phyloP scores from a whole-genome alignment of 2,113 vertebrate genomes.

The Mustela lutreola region DNA sequence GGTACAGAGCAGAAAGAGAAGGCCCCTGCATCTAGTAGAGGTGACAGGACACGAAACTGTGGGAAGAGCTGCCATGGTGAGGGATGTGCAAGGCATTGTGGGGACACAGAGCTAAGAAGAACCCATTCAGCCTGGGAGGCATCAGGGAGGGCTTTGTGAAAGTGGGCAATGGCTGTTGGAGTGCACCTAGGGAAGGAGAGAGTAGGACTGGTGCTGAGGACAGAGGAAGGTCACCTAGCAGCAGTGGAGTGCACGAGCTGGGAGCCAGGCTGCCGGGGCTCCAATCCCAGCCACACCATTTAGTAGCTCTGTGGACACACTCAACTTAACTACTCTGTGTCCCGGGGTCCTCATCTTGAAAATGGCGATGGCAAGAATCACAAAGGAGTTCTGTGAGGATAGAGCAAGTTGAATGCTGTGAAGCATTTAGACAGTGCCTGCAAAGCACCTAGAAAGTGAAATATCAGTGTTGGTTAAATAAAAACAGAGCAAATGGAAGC shows the following conservation, averaged over 20 bases:
- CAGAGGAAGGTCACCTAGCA: not conserved
- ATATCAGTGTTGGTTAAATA: not conserved
- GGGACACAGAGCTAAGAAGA: not conserved
- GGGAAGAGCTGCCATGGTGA: not conserved
- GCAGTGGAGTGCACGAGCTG: too few relatives aligned
- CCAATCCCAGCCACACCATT: not conserved
- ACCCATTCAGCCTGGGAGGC: not conserved
- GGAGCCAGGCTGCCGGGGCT: not conserved
- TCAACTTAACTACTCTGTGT: not conserved
- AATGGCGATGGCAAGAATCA: not conserved
- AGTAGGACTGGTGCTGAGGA: not conserved
- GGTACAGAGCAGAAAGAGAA: not conserved
- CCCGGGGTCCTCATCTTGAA: not conserved
- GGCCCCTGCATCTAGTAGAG: not conserved
- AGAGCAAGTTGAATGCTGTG: not conserved
- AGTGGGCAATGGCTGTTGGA: not conserved
- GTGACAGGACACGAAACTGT: not conserved
- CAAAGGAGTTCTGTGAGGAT: slow-evolving; percentile 4
- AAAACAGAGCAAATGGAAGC: not conserved
- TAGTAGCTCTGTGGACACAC: not conserved
- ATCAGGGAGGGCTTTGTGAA: not conserved
- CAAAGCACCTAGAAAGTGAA: not conserved
- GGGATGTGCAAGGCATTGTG: not conserved
- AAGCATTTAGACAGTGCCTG: not conserved
- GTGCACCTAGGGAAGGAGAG: not conserved